Percentiles rank a stretch among this genome's conserved stretches.
phyloP scores from a whole-genome alignment of 2,888 invertebrate genomes.

The Shargacucullia verbasci region DNA sequence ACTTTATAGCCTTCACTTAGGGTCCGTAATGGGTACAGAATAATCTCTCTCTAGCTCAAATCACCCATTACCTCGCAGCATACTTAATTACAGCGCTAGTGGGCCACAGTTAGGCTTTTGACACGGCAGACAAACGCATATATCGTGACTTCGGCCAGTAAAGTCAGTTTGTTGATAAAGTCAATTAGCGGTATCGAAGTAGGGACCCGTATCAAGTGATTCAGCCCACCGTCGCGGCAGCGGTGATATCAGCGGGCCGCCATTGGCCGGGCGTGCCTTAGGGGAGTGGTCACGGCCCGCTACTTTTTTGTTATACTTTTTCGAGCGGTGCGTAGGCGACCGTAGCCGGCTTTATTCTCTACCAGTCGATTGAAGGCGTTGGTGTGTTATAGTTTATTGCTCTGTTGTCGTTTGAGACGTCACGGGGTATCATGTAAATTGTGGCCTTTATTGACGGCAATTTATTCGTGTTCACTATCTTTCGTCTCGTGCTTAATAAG shows the following conservation, averaged over 20 bases:
- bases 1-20: constrained; percentile 40
- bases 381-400: constrained; percentile 87
- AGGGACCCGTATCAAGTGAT: constrained; percentile 86
- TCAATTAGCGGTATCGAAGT: constrained; percentile 88
- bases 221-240: constrained; percentile 82
- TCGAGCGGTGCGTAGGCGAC: constrained; percentile 82
- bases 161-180: constrained; percentile 89
- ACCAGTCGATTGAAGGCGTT: constrained; percentile 87
- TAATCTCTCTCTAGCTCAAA: constrained; percentile 69
- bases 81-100: constrained; percentile 84
- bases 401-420: constrained; percentile 76
- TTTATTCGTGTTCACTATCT: constrained; percentile 73
- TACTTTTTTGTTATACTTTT: constrained; percentile 83
- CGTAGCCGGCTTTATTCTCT: constrained; percentile 81
- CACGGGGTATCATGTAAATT: constrained; percentile 81
- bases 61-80: constrained; percentile 79
- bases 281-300: constrained; percentile 83
- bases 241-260: constrained; percentile 71
- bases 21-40: constrained; percentile 47
- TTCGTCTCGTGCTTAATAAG: constrained; percentile 75
- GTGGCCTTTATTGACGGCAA: constrained; percentile 76
- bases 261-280: constrained; percentile 80
- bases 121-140: constrained; percentile 87
- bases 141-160: constrained; percentile 88
- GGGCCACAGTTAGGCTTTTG: constrained; percentile 86